Conservation (phyloP, 2,797 vertebrate species). For the Anguilla marmorata region DNA sequence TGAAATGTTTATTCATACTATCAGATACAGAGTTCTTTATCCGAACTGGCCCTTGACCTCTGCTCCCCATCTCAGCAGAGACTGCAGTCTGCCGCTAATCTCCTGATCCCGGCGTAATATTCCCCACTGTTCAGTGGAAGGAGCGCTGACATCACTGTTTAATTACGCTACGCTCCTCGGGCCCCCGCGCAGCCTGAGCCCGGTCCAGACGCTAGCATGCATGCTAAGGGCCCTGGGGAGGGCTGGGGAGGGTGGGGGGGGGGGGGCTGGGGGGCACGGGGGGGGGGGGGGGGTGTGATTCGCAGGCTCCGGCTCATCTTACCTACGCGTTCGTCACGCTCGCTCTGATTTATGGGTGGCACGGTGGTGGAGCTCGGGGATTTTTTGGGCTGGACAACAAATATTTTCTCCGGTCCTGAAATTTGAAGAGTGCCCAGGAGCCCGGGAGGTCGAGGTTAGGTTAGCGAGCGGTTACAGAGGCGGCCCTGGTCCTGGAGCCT, state of each 20-base stretch:
- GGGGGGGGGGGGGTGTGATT: not conserved
- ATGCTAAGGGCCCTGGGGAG: not conserved
- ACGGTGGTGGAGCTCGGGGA: conserved; percentile 74
- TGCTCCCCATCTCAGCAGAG: not conserved
- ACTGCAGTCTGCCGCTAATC: not conserved
- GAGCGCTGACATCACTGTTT: not conserved
- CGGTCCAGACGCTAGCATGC: not conserved
- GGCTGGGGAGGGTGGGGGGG: not conserved
- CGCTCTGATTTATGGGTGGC: conserved; percentile 91
- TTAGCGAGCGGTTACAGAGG: conserved; percentile 52
- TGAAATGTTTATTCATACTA: not conserved
- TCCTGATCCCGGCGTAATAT: not conserved
- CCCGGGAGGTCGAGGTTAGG: conserved; percentile 70
- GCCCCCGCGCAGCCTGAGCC: not conserved
- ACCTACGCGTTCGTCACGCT: conserved; percentile 95
- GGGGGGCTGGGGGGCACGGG: not conserved
- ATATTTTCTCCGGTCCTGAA: conserved; percentile 99
- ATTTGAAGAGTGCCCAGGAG: conserved; percentile 97
- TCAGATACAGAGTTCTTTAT: not conserved
- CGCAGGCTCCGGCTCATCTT: conserved; percentile 87
- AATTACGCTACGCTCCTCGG: not conserved
- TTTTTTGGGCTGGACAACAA: conserved; percentile 87
- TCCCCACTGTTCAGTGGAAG: not conserved
- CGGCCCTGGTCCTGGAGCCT: not conserved
- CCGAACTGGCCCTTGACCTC: not conserved